phyloP scores from a whole-genome alignment of 2,113 vertebrate species.

The Caranx melampygus region DNA sequence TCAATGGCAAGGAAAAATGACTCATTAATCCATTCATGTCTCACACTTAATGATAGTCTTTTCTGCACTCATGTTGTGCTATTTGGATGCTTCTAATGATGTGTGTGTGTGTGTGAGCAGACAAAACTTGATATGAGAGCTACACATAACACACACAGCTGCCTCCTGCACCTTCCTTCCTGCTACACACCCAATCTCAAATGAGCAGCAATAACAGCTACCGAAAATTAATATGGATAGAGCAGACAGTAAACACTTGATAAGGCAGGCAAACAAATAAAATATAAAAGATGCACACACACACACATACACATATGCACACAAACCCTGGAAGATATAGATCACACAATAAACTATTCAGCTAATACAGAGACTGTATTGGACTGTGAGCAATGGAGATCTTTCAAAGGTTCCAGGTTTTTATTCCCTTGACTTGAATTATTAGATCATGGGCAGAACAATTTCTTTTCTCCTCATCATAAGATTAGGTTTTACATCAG shows the following conservation, averaged over 20 bases:
- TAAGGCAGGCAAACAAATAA: slow-evolving; percentile 55
- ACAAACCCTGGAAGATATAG: slow-evolving; percentile 26
- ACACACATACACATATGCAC: slow-evolving; percentile 13
- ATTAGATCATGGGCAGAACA: slow-evolving; percentile 34
- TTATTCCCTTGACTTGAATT: slow-evolving; percentile 34
- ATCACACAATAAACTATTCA: slow-evolving; percentile 54
- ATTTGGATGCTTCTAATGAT: slow-evolving; percentile 76
- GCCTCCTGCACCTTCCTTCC: slow-evolving; percentile 32
- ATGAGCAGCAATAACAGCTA: slow-evolving; percentile 62
- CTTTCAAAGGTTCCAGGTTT: slow-evolving; percentile 50
- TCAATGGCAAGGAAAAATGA: slow-evolving; percentile 68
- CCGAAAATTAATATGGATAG: slow-evolving; percentile 69
- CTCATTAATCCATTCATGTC: slow-evolving; percentile 77
- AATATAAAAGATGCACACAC: slow-evolving; percentile 20
- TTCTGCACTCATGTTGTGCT: slow-evolving; percentile 67
- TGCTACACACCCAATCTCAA: slow-evolving; percentile 53
- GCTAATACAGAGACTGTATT: slow-evolving; percentile 14
- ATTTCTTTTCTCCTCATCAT: slow-evolving; percentile 41
- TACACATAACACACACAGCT: slow-evolving; percentile 38
- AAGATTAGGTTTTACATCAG: slow-evolving; percentile 40
- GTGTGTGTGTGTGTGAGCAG: slow-evolving; percentile 66
- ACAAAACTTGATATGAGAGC: slow-evolving; percentile 35
- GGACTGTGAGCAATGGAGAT: slow-evolving; percentile 28
- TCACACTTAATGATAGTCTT: slow-evolving; percentile 68
- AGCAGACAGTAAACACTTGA: slow-evolving; percentile 71